Conservation (phyloP, 2,888 invertebrate species). For the Antitype chi region DNA sequence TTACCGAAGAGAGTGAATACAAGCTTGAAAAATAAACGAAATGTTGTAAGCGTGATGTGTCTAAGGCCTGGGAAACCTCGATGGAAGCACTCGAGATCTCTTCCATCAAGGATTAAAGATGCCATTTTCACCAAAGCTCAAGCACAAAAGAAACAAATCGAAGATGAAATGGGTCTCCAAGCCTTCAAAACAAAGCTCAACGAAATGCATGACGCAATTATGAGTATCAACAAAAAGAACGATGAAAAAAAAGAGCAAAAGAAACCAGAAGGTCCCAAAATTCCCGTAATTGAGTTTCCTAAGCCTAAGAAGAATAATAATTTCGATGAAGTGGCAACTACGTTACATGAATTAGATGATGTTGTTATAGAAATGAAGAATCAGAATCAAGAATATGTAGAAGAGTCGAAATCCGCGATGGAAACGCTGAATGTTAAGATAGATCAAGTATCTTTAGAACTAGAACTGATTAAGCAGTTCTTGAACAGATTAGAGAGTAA, state of each 20-base stretch:
- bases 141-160: slow-evolving; percentile 80
- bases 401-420: slow-evolving; percentile 75
- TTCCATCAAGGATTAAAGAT: slow-evolving; percentile 83
- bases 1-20: slow-evolving; percentile 79
- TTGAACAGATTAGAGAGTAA: slow-evolving; percentile 82
- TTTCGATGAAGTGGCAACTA: slow-evolving; percentile 77
- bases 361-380: slow-evolving; percentile 77
- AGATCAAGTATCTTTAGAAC: slow-evolving; percentile 82
- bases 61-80: slow-evolving; percentile 85
- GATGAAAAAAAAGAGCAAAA: slow-evolving; percentile 50
- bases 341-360: slow-evolving; percentile 79
- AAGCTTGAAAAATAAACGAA: slow-evolving; percentile 82
- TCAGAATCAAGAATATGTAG: slow-evolving; percentile 74
- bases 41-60: slow-evolving; percentile 77
- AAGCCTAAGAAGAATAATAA: slow-evolving; percentile 69
- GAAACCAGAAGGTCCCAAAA: slow-evolving; percentile 48
- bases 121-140: slow-evolving; percentile 85
- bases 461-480: slow-evolving; percentile 80
- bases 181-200: slow-evolving; percentile 79
- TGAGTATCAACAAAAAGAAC: slow-evolving; percentile 69
- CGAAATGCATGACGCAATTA: slow-evolving; percentile 83
- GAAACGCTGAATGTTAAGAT: slow-evolving; percentile 82
- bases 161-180: slow-evolving; percentile 79
- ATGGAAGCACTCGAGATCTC: slow-evolving; percentile 73
- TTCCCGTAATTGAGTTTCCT: slow-evolving; percentile 18